Evolutionary conservation across 2,888 invertebrate species (phyloP).

Genomic region (Spisula subtruncata): DNA sequence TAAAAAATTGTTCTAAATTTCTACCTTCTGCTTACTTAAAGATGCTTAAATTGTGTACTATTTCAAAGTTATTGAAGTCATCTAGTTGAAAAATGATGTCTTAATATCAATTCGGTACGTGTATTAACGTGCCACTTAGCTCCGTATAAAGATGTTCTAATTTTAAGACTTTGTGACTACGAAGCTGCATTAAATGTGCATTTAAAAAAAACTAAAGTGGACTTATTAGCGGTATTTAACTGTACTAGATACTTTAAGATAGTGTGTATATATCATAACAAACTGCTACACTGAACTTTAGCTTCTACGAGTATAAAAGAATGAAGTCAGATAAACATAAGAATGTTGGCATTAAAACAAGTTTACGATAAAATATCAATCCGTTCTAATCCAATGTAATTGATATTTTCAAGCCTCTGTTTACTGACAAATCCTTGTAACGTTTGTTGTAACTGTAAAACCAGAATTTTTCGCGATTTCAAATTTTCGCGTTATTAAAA

Average conservation of each 20-base stretch:
- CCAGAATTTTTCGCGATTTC: no score
- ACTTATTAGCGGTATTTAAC: no score
- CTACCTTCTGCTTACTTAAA: no score
- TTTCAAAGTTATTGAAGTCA: not conserved
- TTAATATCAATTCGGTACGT: not conserved
- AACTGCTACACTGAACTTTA: not conserved
- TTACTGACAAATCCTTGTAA: not conserved
- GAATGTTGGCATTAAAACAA: slow-evolving; percentile 15
- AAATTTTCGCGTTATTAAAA: no score
- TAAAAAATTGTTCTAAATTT: no score
- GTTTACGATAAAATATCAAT: slow-evolving; percentile 23
- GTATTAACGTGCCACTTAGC: no score
- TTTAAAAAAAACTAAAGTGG: no score
- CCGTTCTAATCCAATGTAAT: slow-evolving; percentile 8
- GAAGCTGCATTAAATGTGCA: no score
- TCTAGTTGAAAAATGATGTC: not conserved
- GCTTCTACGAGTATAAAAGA: not conserved
- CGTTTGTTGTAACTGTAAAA: no score
- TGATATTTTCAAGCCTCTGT: slow-evolving; percentile 4
- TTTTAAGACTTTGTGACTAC: no score
- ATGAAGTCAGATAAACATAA: not conserved
- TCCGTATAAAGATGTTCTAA: no score
- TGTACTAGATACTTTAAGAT: not conserved
- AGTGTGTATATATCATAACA: not conserved
- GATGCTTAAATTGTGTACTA: not conserved